Base-by-base conservation (phyloP, 2,888 invertebrate genomes). In the Hypolimnas misippus region DNA sequence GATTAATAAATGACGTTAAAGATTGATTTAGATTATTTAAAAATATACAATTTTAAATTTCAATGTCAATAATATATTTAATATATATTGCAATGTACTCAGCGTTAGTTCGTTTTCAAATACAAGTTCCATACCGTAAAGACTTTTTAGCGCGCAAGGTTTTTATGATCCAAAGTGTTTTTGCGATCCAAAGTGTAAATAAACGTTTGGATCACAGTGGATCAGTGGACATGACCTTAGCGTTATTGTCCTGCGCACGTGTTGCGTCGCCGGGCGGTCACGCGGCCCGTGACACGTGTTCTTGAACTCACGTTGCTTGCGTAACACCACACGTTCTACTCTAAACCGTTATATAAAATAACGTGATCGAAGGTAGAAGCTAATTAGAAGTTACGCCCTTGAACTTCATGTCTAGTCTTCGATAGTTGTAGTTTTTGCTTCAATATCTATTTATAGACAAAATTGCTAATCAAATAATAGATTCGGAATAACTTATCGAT, bases 291-390 rank as follows among this genome's bases (percentile, higher is more conserved):
- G 70, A 76, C 90, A 90, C 90, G 91, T 90, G 89, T 76, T 75
- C 87, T 84, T 87, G 88, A 86, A 86, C 87, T 87, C 90, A 89
- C 91, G 89, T 90, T 89, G 70, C 76, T 90, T 89, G 82, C 89
- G 88, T 83, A 89, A 89, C 83, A 70, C 70, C 78, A 74, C 87
- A 84, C 87, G 84, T 82, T 87, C 84, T 76, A 83, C 83, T 80
- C 79, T 74, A 76, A 73, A 79, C 83, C 80, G 85, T 89, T 89
- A 89, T 83, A 87, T 89, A 89, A 89, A 86, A 81, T 85, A 89
- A 89, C 89, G 88, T 90, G 90, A 89, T 83, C 75, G 7, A 14
- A 71, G 25, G 70, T 74, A 75, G 81, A 80, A 84, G 77, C 80
- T 80, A 83, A 84, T 84, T 82, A 81, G 74, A 75, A 74, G 76